Base-by-base conservation (phyloP, 2,888 invertebrate genomes). In the Darwinula stevensoni region DNA sequence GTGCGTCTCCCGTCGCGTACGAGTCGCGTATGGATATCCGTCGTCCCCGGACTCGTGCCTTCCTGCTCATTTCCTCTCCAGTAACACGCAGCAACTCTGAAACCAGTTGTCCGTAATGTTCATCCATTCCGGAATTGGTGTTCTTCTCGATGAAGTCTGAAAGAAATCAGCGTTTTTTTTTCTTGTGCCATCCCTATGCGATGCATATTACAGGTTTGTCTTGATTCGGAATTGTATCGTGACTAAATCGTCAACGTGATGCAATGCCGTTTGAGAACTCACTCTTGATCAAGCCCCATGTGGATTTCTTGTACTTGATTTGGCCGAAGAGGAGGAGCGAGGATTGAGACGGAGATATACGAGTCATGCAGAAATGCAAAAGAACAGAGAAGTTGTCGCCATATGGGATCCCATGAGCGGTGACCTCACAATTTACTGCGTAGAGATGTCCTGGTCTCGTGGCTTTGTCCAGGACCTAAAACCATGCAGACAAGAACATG, bases 341-440 rank as follows among this genome's bases (percentile, higher is more conserved):
- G 30, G 67, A 65, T 45, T 63, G 58, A 36, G 53, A 57, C 32
- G 66, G 64, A 1, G 63, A 59, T 37, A 65, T 59, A 43, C 70
- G 62, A 6, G 66, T 66, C 40, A 94, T 54, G 53, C 91, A 94
- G 55, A 80, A 86, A 51, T 84, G 78, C 35, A 66, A 66, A 30
- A 63, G 56, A 30, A 78, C 72, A 46, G 65, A 69, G 58, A 94
- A 94, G 45, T 78, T 73, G 53, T 94, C 94, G 14, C 82, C 78
- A 55, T 91, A 94, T 3, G 94, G 91, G 46, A 94, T 73, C 40
- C 86, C 86, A 14, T 72, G 67, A 56, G 88, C 88, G 36, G 67
- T 63, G 36, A 70, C 69, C 44, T 78, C 76, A 38, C 73, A 63
- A 50, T 84, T 75, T 38, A 94, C 73, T 6, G 76, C 67, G 57